Evolutionary conservation across 2,888 invertebrate species (phyloP), one percentile per base, ranked within the genome.

Genomic region (Dorcus parallelipipedus): DNA sequence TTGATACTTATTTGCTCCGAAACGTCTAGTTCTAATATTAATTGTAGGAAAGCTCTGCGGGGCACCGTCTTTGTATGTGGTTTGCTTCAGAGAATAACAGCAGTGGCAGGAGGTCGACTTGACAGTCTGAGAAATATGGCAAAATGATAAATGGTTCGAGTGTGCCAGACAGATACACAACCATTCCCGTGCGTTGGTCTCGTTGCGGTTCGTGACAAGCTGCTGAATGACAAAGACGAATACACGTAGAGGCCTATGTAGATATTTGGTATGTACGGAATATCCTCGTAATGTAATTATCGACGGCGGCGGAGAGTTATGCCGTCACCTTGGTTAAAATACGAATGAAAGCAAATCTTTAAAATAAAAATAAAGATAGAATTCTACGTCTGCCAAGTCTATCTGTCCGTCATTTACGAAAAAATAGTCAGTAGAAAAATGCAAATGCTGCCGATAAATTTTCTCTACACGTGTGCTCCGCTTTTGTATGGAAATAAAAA

Each of bases 71-170:
- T 63, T 63, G 59, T 67, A 62, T 66, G 64, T 60, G 65, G 64
- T 47, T 58, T 54, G 58, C 53, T 53, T 58, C 58, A 38, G 48
- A 54, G 62, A 56, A 59, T 49, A 58, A 59, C 55, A 56, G 56
- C 56, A 47, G 59, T 61, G 60, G 66, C 64, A 63, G 69, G 68
- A 68, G 67, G 70, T 60, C 61, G 69, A 67, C 54, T 54, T 67
- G 69, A 69, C 71, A 70, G 69, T 63, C 68, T 66, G 70, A 70
- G 71, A 72, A 73, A 73, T 73, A 72, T 71, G 69, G 71, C 69
- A 61, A 72, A 72, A 73, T 76, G 76, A 76, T 74, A 75, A 75
- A 76, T 74, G 75, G 68, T 67, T 63, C 68, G 69, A 72, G 70
- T 75, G 74, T 69, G 71, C 69, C 71, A 70, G 74, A 73, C 73